phyloP scores from a whole-genome alignment of 2,888 invertebrate genomes.

The Erynnis tages region DNA sequence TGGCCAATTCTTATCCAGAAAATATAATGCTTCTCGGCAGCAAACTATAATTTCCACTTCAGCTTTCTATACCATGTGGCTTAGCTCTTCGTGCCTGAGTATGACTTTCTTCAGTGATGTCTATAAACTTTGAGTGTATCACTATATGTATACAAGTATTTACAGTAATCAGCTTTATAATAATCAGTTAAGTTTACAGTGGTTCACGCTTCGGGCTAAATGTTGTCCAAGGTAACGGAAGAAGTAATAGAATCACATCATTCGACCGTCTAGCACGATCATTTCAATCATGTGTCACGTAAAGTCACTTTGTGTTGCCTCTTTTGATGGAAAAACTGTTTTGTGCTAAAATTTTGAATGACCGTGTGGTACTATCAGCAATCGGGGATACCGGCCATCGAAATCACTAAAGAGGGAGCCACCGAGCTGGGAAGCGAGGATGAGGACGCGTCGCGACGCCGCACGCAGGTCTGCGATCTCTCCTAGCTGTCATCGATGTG shows the following conservation, averaged over 20 bases:
- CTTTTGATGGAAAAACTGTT: constrained; percentile 51
- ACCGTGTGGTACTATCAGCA: constrained; percentile 75
- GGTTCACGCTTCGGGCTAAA: constrained; percentile 36
- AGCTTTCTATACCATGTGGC: constrained; percentile 57
- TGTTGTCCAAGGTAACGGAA: constrained; percentile 27
- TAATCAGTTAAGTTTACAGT: constrained; percentile 23
- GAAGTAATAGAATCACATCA: constrained; percentile 27
- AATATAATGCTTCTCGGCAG: constrained; percentile 53
- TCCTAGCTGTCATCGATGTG: constrained; percentile 78
- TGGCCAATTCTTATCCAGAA: constrained; percentile 13
- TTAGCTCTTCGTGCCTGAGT: constrained; percentile 51
- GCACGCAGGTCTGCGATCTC: constrained; percentile 79
- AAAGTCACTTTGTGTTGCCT: constrained; percentile 45
- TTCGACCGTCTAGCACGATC: constrained; percentile 42
- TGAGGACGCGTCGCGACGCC: constrained; percentile 71
- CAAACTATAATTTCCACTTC: constrained; percentile 59
- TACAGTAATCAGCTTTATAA: constrained; percentile 23
- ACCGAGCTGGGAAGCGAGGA: constrained; percentile 87
- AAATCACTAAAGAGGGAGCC: constrained; percentile 89
- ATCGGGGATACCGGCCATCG: constrained; percentile 83
- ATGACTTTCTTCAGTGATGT: constrained; percentile 34
- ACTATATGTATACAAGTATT: constrained; percentile 37
- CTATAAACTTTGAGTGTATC: constrained; percentile 36
- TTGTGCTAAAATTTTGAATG: constrained; percentile 67
- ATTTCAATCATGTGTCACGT: constrained; percentile 37